Evolutionary conservation across 2,797 vertebrate genomes (phyloP).

Genomic region (Setipinna tenuifilis): DNA sequence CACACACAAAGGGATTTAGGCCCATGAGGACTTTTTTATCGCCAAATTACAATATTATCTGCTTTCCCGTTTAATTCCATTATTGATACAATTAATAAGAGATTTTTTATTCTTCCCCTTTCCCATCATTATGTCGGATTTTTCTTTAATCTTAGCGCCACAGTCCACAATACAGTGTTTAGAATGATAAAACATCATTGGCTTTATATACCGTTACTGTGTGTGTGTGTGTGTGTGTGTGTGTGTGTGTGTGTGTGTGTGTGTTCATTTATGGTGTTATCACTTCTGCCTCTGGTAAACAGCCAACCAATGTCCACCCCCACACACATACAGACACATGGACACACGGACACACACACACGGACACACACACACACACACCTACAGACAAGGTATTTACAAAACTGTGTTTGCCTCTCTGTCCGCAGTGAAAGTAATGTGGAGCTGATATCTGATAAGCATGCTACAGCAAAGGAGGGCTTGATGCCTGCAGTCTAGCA

Average conservation of each 20-base stretch:
- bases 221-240: background rate
- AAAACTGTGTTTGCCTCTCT: background rate
- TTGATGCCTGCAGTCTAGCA: background rate
- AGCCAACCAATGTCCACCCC: background rate
- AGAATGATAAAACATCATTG: background rate
- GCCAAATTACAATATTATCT: conserved; percentile 17
- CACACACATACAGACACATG: background rate
- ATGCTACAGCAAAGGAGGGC: background rate
- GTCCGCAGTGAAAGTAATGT: background rate
- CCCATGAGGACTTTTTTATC: background rate
- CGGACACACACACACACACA: conserved; percentile 12
- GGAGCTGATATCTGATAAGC: conserved; percentile 2
- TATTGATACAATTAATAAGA: background rate
- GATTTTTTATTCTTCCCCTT: background rate
- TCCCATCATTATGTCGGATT: background rate
- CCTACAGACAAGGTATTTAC: background rate
- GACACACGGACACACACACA: conserved; percentile 21
- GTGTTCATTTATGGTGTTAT: background rate
- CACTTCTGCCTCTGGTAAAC: background rate
- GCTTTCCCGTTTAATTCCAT: conserved; percentile 15
- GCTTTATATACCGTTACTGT: background rate
- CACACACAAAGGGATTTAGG: background rate
- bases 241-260: background rate
- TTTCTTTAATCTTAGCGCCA: background rate
- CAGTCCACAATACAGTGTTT: background rate